Percentiles rank a stretch among this genome's conserved stretches.
These are phyloP conservation scores for Meandrusa payeni DNA, from an alignment of 2,888 invertebrate genomes.

Conservation along the genomic window DNA sequence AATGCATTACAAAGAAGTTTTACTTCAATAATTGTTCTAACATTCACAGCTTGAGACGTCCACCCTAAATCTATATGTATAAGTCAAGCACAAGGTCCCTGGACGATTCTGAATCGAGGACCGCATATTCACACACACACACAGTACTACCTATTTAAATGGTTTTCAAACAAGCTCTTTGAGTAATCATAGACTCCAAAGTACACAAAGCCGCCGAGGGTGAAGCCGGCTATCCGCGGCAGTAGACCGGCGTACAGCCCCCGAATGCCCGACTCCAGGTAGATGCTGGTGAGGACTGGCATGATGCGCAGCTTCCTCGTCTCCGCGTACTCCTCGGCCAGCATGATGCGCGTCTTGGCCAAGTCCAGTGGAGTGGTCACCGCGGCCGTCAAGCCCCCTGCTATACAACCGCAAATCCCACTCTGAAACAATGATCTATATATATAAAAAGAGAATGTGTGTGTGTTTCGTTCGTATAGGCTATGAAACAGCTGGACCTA, in stretches of 20 bases:
- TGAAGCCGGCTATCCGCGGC: constrained; percentile 93
- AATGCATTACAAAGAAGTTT: too few relatives aligned
- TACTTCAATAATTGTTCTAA: too few relatives aligned
- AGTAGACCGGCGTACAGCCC: constrained; percentile 94
- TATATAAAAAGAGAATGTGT: too few relatives aligned
- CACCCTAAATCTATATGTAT: too few relatives aligned
- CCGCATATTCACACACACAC: too few relatives aligned
- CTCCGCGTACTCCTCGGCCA: constrained; percentile 82
- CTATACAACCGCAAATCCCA: constrained; percentile 91
- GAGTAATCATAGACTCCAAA: constrained; percentile 94
- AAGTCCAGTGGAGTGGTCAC: constrained; percentile 97
- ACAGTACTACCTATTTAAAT: constrained; percentile 33
- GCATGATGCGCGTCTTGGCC: constrained; percentile 98
- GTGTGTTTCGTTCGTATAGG: too few relatives aligned
- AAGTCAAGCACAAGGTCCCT: too few relatives aligned
- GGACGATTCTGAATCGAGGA: too few relatives aligned
- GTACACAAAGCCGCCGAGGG: constrained; percentile 96
- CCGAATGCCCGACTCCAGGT: constrained; percentile 84
- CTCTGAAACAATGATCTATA: constrained; percentile 84
- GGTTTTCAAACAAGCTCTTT: constrained; percentile 49
- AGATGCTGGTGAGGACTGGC: constrained; percentile 80
- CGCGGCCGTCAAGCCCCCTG: constrained; percentile 93
- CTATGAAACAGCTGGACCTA: too few relatives aligned
- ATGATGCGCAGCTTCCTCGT: constrained; percentile 61
- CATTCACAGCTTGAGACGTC: too few relatives aligned